Percentiles rank a stretch among this genome's conserved stretches.
Evolutionary conservation across 1,140 invertebrate genomes (phyloP).

Genomic region (Halictus rubicundus): DNA sequence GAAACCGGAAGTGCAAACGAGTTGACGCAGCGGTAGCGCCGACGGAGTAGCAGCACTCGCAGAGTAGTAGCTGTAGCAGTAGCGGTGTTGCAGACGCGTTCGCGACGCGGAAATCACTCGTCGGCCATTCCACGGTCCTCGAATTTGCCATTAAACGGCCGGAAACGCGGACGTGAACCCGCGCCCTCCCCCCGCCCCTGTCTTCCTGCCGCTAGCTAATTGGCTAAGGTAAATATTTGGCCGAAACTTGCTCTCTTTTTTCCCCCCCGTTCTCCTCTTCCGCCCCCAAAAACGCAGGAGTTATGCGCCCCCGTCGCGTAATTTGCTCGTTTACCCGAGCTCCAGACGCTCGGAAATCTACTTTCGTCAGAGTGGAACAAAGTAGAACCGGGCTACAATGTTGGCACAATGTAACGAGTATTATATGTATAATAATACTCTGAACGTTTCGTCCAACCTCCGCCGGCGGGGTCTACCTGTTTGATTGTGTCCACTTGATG

Average conservation of each 20-base stretch:
- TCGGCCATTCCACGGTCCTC: not conserved
- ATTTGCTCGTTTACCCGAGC: too few relatives aligned
- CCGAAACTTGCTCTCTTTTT: not conserved
- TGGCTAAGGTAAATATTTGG: slow-evolving; percentile 3
- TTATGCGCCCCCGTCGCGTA: too few relatives aligned
- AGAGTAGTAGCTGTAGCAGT: too few relatives aligned
- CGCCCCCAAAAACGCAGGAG: not conserved
- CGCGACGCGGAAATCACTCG: not conserved
- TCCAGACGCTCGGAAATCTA: too few relatives aligned
- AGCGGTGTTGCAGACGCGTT: not conserved
- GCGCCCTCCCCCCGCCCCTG: not conserved
- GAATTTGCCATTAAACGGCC: slow-evolving; percentile 4
- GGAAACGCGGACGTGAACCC: not conserved
- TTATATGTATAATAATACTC: too few relatives aligned
- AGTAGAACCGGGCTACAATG: too few relatives aligned
- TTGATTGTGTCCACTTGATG: too few relatives aligned
- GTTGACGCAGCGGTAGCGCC: not conserved
- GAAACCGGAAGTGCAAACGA: slow-evolving; percentile 7
- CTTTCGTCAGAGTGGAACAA: too few relatives aligned
- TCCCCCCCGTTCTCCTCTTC: not conserved
- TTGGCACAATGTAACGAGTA: too few relatives aligned
- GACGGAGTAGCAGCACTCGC: too few relatives aligned
- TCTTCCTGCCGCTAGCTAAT: not conserved
- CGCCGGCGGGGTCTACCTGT: too few relatives aligned
- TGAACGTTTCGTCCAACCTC: too few relatives aligned